Evolutionary conservation across 2,113 vertebrate genomes (phyloP).

Genomic region (Hirundichthys speculiger): DNA sequence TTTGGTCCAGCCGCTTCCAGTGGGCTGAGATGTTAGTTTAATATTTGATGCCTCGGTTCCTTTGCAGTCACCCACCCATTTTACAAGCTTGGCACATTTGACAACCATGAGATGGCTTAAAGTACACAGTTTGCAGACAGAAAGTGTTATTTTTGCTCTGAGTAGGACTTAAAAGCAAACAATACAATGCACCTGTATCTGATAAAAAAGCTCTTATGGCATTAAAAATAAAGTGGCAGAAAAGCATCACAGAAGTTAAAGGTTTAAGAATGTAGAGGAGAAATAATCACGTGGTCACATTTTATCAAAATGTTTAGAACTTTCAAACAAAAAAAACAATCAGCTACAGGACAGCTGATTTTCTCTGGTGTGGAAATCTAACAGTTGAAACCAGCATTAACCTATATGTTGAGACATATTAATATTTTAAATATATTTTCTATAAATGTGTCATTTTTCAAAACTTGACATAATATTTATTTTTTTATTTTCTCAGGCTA

Average conservation of each 20-base stretch:
- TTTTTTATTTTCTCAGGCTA: no score
- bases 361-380: not conserved
- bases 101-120: not conserved
- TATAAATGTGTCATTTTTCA: no score
- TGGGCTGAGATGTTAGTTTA: slow-evolving; percentile 11
- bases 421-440: no score
- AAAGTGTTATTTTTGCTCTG: not conserved
- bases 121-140: not conserved
- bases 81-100: slow-evolving; percentile 5
- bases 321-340: not conserved
- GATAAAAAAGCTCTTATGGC: not conserved
- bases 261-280: not conserved
- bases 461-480: no score
- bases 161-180: not conserved
- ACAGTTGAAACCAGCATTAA: no score
- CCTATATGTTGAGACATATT: no score
- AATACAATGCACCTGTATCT: not conserved
- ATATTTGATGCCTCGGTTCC: slow-evolving; percentile 4
- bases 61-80: slow-evolving; percentile 13
- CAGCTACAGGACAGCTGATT: not conserved
- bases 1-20: not conserved
- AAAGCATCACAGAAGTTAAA: no score
- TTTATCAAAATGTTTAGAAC: not conserved
- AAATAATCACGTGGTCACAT: not conserved
- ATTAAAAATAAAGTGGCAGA: not conserved